Conservation (phyloP, 2,797 vertebrate genomes). For the Danionella dracula region DNA sequence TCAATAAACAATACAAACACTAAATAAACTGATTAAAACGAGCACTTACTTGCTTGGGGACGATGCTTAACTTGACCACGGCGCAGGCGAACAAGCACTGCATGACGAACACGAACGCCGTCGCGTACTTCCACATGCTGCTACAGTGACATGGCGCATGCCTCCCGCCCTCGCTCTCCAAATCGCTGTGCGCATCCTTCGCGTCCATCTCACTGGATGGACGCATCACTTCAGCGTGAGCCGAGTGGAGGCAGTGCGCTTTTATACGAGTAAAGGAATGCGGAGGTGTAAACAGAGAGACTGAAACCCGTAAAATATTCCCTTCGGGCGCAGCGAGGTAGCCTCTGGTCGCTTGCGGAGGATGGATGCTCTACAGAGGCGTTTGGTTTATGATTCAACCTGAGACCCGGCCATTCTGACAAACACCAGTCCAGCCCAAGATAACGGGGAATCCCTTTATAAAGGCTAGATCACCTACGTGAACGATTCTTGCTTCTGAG, state of each 20-base stretch:
- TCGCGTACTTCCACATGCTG: background rate
- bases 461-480: too few species aligned
- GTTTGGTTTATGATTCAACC: background rate
- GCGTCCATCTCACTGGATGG: slow-evolving; percentile 37
- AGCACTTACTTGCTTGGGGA: background rate
- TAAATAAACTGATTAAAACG: background rate
- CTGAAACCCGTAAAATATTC: slow-evolving; percentile 45
- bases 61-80: background rate
- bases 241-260: background rate
- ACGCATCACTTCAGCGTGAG: background rate
- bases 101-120: background rate
- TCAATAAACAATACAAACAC: background rate
- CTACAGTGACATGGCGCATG: background rate
- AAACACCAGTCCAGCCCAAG: background rate
- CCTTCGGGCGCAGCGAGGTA: slow-evolving; percentile 15
- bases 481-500: too few species aligned
- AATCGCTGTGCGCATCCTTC: slow-evolving; percentile 1
- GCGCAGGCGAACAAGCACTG: slow-evolving; percentile 28
- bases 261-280: slow-evolving; percentile 9
- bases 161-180: slow-evolving; percentile 8
- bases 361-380: slow-evolving; percentile 2
- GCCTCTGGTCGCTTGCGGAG: background rate
- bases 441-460: too few species aligned
- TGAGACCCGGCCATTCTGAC: background rate
- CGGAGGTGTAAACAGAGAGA: slow-evolving; percentile 37